These are phyloP conservation scores for Tachysurus fulvidraco DNA, from an alignment of 2,113 vertebrate genomes.

Conservation along the genomic window DNA sequence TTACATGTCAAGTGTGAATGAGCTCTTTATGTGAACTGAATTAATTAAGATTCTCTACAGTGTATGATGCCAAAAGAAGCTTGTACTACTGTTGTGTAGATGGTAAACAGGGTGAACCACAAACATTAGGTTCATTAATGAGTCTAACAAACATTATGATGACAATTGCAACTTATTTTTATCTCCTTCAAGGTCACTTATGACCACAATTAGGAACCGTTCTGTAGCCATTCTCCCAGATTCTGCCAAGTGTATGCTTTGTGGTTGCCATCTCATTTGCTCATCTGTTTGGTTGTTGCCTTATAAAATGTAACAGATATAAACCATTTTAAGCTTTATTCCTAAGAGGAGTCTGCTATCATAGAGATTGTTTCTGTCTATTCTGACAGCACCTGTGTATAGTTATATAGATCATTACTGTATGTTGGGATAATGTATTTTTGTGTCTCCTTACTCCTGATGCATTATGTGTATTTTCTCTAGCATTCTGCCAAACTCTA, in stretches of 20 bases:
- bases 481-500: no score
- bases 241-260: neutral
- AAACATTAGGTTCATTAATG: no score
- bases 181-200: neutral
- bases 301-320: neutral
- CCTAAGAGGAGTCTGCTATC: no score
- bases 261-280: neutral
- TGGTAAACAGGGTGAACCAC: neutral
- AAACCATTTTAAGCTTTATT: neutral
- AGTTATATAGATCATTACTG: neutral
- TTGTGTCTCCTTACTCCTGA: no score
- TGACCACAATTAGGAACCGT: neutral
- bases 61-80: neutral
- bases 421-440: neutral
- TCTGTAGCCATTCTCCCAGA: neutral
- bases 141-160: neutral
- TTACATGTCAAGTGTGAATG: conserved; percentile 32
- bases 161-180: neutral
- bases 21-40: conserved; percentile 16
- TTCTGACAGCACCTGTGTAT: neutral
- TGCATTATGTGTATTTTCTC: neutral
- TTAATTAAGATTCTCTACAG: conserved; percentile 26
- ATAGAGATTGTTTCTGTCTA: neutral
- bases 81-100: neutral
- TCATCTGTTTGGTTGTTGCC: neutral